These are phyloP conservation scores for Heliconius ismenius DNA, from an alignment of 2,888 invertebrate genomes.

Conservation along the genomic window DNA sequence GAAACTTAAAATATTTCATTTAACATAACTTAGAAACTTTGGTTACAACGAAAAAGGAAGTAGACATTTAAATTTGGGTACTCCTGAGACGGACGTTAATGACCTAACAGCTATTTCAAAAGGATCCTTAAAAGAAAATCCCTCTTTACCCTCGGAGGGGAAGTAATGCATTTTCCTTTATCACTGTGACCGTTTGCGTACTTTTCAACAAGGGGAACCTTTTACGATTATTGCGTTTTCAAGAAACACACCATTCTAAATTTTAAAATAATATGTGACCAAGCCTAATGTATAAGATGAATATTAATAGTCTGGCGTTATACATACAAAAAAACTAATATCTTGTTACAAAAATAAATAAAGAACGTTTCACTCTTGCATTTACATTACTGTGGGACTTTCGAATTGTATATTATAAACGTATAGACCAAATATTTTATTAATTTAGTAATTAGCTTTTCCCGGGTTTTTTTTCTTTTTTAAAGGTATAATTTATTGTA, in stretches of 20 bases:
- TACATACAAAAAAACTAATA: background rate
- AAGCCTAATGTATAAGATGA: background rate
- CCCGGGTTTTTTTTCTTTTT: too few species aligned
- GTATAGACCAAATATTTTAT: background rate
- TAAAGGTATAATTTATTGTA: too few species aligned
- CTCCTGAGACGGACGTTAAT: slow-evolving; percentile 70
- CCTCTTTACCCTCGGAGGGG: slow-evolving; percentile 65
- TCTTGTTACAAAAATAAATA: background rate
- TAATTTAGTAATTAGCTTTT: background rate
- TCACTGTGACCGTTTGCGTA: slow-evolving; percentile 74
- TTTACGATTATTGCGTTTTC: slow-evolving; percentile 79
- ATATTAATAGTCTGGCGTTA: background rate
- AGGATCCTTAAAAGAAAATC: slow-evolving; percentile 72
- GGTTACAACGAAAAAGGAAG: slow-evolving; percentile 64
- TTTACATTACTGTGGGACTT: background rate
- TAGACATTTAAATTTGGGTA: slow-evolving; percentile 70
- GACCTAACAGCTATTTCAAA: slow-evolving; percentile 72
- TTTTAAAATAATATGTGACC: slow-evolving; percentile 13
- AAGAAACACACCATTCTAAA: slow-evolving; percentile 47
- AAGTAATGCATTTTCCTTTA: slow-evolving; percentile 81
- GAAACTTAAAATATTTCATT: background rate
- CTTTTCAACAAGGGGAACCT: slow-evolving; percentile 71
- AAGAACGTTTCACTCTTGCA: background rate
- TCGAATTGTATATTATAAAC: background rate
- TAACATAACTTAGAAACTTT: slow-evolving; percentile 37